Conservation (phyloP, 2,888 invertebrate genomes). For the Drosophila anceps region DNA sequence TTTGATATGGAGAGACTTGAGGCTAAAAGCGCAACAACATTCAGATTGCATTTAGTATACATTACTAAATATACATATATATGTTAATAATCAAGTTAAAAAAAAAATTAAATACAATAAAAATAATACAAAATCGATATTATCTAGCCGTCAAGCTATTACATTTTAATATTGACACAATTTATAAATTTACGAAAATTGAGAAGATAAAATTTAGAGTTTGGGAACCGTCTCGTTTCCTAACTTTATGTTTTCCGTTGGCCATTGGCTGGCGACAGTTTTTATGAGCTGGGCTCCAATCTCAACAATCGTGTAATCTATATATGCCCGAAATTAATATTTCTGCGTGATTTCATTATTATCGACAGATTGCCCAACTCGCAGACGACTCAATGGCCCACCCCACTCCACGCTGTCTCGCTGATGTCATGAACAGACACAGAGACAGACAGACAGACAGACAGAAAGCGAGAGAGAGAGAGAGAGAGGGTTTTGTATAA, state of each 20-base stretch:
- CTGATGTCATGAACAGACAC: constrained; percentile 54
- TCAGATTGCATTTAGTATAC: no score
- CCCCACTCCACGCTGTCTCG: background rate
- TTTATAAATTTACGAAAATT: background rate
- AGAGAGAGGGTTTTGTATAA: constrained; percentile 33
- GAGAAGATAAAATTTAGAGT: background rate
- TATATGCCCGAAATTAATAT: constrained; percentile 11
- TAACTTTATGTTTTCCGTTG: background rate
- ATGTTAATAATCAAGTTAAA: no score
- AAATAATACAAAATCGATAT: no score
- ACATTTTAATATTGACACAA: no score
- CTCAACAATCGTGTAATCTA: constrained; percentile 8
- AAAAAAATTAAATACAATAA: no score
- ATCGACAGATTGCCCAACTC: constrained; percentile 18
- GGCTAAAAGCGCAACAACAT: no score
- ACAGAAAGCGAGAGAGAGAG: background rate
- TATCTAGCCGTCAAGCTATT: no score
- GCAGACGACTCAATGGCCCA: background rate
- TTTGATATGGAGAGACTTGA: no score
- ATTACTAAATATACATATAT: no score
- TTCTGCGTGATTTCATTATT: constrained; percentile 27
- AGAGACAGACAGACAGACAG: background rate
- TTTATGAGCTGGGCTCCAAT: background rate
- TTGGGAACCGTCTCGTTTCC: background rate
- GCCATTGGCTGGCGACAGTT: background rate